These are phyloP conservation scores for Acleris laterana DNA, from an alignment of 2,888 invertebrate species.

Conservation along the genomic window DNA sequence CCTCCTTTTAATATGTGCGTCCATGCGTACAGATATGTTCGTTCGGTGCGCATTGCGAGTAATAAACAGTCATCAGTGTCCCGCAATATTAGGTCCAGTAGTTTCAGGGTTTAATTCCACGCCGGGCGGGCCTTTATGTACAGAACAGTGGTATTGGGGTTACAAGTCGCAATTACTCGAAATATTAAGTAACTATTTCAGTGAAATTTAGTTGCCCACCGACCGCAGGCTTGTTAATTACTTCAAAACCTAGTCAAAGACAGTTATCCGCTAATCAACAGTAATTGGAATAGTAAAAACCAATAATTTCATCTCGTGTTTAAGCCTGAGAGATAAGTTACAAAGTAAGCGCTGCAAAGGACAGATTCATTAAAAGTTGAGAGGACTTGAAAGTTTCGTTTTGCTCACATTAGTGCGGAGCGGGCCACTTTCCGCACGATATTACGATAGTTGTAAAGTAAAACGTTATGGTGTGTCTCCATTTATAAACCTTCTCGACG, in stretches of 20 bases:
- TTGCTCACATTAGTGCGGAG: neutral
- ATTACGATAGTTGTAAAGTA: slow-evolving; percentile 37
- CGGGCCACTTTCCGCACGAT: slow-evolving; percentile 8
- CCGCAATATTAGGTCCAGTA: slow-evolving; percentile 11
- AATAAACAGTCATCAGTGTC: slow-evolving; percentile 16
- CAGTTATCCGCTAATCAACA: neutral
- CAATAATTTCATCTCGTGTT: slow-evolving; percentile 2
- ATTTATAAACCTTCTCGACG: no score
- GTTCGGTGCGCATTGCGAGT: neutral
- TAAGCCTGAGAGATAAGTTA: slow-evolving; percentile 1
- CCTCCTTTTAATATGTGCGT: neutral
- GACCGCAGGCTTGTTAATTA: slow-evolving; percentile 24
- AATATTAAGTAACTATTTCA: slow-evolving; percentile 12
- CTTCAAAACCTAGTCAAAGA: slow-evolving; percentile 5
- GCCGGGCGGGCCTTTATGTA: slow-evolving; percentile 1
- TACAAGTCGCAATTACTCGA: slow-evolving; percentile 9
- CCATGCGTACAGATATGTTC: neutral
- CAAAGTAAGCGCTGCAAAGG: no score
- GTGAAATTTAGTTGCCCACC: neutral
- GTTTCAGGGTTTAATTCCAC: slow-evolving; percentile 15
- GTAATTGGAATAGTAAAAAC: neutral
- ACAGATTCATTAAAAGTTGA: slow-evolving; percentile 1
- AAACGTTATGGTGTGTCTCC: no score
- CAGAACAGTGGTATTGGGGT: slow-evolving; percentile 1
- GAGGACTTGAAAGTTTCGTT: slow-evolving; percentile 1